Evolutionary conservation across 64 coral and sea anemone genomes (phyloP).

Genomic region (Platygyra sinensis): DNA sequence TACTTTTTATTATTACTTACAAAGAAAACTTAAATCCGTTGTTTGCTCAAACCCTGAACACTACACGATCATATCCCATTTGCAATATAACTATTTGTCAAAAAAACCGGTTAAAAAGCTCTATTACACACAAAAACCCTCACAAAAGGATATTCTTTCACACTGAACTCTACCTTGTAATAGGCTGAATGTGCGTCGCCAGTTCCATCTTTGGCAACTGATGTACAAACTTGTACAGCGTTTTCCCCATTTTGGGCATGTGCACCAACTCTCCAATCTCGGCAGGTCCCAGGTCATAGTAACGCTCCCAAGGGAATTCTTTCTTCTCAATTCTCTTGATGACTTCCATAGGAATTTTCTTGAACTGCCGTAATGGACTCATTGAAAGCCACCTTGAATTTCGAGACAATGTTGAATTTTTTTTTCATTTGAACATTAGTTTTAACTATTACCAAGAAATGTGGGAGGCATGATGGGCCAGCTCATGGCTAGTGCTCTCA

Average conservation of each 20-base stretch:
- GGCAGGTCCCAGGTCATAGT: slow-evolving; percentile 94
- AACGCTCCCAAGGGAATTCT: slow-evolving; percentile 98
- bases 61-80: too few relatives aligned
- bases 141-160: neutral
- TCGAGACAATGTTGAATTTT: neutral
- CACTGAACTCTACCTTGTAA: slow-evolving; percentile 70
- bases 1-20: too few relatives aligned
- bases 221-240: slow-evolving; percentile 97
- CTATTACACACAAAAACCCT: neutral
- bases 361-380: slow-evolving; percentile 97
- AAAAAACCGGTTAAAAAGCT: too few relatives aligned
- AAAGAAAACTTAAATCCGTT: too few relatives aligned
- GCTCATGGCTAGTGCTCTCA: too few relatives aligned
- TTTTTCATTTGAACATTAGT: neutral
- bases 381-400: slow-evolving; percentile 94
- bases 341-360: slow-evolving; percentile 97
- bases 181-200: slow-evolving; percentile 97
- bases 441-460: too few relatives aligned
- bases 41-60: too few relatives aligned
- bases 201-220: slow-evolving; percentile 98
- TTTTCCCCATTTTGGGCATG: slow-evolving; percentile 99
- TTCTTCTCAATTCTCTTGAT: slow-evolving; percentile 99
- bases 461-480: too few relatives aligned
- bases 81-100: too few relatives aligned
- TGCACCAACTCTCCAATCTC: slow-evolving; percentile 98